Base-by-base conservation (phyloP, 2,797 vertebrate genomes). In the Enteromius argenteus region DNA sequence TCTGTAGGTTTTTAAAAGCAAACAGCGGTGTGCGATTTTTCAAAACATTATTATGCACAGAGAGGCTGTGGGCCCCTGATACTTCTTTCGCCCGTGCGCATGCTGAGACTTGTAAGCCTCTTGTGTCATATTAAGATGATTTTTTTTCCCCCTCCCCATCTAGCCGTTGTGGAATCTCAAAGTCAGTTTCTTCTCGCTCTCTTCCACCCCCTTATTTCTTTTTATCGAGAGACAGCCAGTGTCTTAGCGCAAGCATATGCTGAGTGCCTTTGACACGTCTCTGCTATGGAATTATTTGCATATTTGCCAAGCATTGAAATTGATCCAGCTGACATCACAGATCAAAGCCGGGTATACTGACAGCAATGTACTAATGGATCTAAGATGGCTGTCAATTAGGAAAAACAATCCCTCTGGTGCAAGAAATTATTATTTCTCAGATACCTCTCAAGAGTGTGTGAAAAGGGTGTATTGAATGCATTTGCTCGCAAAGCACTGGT, bases 1-100 rank as follows among this genome's bases (percentile, higher is more conserved):
- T 89, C 89, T 79, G 87, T 84, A 90, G 83, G 42, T 90, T 92
- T 91, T 90, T 88, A 88, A 89, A 90, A 92, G 88, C 88, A 90
- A 91, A 90, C 86, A 87, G 87, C 67, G 27, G 80, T 19, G 64
- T 86, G 80, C 86, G 88, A 89, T 92, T 87, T 90, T 89, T 89
- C 81, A 84, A 86, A 80, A 84, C 86, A 84, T 80, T 78, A 84
- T 91, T 90, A 91, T 90, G 89, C 87, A 88, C 75, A 80, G 85
- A 84, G 85, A 88, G 68, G 88, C 87, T 87, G 79, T 68, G 72
- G 80, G 76, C 64, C 80, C 32, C 80, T 75, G 80, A 88, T 87
- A 69, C 77, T 74, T 53, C 89, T 87, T 80, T 72, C 71, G 60
- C 46, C 51, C 27, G 49, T 81, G 84, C 51, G 62, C 66, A 44